Conservation (phyloP, 2,113 vertebrate species). For the Heloderma charlesbogerti region DNA sequence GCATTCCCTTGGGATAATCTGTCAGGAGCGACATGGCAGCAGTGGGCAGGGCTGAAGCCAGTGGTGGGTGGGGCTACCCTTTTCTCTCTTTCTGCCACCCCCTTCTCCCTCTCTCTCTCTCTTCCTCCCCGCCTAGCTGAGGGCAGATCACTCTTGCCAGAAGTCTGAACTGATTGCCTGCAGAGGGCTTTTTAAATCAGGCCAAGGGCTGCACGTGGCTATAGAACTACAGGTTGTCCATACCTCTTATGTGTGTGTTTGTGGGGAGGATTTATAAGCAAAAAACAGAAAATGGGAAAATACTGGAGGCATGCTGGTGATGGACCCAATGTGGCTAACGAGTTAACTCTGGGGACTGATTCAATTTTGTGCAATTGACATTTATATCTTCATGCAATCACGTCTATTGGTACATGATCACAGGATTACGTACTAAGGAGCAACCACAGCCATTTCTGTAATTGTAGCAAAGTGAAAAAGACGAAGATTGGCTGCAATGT, state of each 20-base stretch:
- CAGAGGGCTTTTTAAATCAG: neutral
- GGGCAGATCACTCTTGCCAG: neutral
- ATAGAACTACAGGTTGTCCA: neutral
- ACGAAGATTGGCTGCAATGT: neutral
- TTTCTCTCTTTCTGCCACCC: no score
- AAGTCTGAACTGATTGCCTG: neutral
- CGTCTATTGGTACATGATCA: neutral
- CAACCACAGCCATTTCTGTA: neutral
- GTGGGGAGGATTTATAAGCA: neutral
- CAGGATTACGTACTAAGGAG: no score
- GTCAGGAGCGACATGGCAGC: no score
- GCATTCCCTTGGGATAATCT: no score
- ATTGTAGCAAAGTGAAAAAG: neutral
- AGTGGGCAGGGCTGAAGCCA: no score
- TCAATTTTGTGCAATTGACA: neutral
- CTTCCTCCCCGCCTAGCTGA: no score
- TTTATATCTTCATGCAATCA: neutral
- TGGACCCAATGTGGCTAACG: neutral
- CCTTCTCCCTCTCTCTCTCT: neutral
- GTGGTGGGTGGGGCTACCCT: no score
- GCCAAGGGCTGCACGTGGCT: neutral
- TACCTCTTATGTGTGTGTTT: no score
- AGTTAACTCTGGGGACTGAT: neutral
- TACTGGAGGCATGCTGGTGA: neutral
- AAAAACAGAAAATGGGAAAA: constrained; percentile 23